Conservation (phyloP, 1,140 invertebrate species). For the Anastrepha ludens region DNA sequence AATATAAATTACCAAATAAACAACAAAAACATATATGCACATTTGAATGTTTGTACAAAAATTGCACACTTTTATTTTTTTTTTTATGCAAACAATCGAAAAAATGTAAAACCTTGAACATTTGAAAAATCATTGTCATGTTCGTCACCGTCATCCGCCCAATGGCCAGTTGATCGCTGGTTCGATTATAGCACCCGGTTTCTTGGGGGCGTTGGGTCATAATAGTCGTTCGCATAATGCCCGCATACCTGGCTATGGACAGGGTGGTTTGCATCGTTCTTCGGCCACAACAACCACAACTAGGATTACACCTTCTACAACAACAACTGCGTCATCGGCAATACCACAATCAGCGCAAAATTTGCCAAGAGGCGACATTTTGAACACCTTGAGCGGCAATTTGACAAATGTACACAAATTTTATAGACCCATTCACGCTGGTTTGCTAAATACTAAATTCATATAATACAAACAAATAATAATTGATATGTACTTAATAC, state of each 20-base stretch:
- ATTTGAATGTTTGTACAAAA: not conserved
- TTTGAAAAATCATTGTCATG: not conserved
- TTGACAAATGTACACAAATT: slow-evolving; percentile 66
- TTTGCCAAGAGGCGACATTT: slow-evolving; percentile 60
- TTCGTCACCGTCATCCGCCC: not conserved
- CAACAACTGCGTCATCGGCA: slow-evolving; percentile 59
- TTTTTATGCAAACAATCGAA: slow-evolving; percentile 6
- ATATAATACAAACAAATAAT: not conserved
- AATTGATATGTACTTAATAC: slow-evolving; percentile 1
- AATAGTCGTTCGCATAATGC: slow-evolving; percentile 70
- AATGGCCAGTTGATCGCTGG: slow-evolving; percentile 69
- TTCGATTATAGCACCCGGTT: slow-evolving; percentile 72
- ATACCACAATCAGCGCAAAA: slow-evolving; percentile 9
- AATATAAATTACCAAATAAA: slow-evolving; percentile 6
- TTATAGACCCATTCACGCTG: slow-evolving; percentile 47
- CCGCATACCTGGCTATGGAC: slow-evolving; percentile 63
- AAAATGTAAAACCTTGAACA: not conserved
- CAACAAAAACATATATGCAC: not conserved
- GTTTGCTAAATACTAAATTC: slow-evolving; percentile 62
- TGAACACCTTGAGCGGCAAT: slow-evolving; percentile 66
- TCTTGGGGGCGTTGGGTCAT: slow-evolving; percentile 68
- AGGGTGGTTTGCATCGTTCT: slow-evolving; percentile 56
- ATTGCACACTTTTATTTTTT: slow-evolving; percentile 22
- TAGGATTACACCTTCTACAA: slow-evolving; percentile 57
- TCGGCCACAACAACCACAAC: slow-evolving; percentile 59